Percentiles rank a stretch among this genome's conserved stretches.
Evolutionary conservation across 2,113 vertebrate genomes (phyloP).

Genomic region (Excalfactoria chinensis): DNA sequence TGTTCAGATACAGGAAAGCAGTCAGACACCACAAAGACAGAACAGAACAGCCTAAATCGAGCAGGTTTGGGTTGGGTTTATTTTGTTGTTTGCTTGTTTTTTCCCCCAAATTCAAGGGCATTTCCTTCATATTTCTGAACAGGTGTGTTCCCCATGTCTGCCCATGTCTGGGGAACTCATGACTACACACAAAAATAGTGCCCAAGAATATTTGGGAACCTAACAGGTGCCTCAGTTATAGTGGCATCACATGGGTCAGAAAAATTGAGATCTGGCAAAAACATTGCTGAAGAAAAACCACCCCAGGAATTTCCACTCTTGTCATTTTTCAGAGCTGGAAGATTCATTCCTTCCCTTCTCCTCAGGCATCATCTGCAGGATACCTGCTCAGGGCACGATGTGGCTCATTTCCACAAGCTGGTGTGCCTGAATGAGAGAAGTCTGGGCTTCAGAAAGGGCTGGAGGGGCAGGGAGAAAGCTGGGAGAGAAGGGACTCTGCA

Average conservation of each 20-base stretch:
- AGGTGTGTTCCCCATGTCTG: background rate
- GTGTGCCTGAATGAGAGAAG: background rate
- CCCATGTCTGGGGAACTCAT: too few relatives aligned
- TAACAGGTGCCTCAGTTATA: background rate
- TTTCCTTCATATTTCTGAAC: conserved; percentile 13
- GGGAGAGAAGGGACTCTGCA: background rate
- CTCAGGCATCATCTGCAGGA: background rate
- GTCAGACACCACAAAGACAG: background rate
- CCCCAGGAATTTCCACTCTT: background rate
- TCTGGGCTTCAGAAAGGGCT: background rate
- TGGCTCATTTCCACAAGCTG: conserved; percentile 59
- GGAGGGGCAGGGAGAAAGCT: background rate
- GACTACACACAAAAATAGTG: background rate
- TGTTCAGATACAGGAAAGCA: conserved; percentile 4
- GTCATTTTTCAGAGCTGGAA: background rate
- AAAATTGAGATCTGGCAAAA: conserved; percentile 5
- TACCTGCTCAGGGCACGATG: conserved; percentile 20
- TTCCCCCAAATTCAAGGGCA: background rate
- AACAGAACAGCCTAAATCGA: background rate
- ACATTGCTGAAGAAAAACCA: background rate
- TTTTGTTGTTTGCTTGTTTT: background rate
- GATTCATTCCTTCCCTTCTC: background rate
- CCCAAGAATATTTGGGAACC: background rate
- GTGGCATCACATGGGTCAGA: background rate
- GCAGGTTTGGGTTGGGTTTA: background rate